phyloP scores from a whole-genome alignment of 23 tunicate species.

The Aplidium turbinatum region DNA sequence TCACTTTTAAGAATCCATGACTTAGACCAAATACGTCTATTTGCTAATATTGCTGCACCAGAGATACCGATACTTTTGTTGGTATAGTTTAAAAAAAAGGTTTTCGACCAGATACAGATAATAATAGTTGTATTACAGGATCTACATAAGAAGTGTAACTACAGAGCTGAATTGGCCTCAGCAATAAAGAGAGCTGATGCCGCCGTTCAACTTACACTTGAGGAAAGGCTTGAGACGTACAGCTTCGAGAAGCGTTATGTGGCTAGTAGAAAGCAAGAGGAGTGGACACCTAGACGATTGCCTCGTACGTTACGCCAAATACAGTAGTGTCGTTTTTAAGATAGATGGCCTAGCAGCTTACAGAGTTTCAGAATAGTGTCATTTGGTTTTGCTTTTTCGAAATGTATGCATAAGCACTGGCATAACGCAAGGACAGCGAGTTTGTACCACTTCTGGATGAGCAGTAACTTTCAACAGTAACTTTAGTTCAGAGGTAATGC shows the following conservation, averaged over 20 bases:
- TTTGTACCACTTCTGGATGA: too few relatives aligned
- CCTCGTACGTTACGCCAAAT: background rate
- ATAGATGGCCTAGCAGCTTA: background rate
- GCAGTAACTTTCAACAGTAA: background rate
- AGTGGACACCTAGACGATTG: slow-evolving; percentile 16
- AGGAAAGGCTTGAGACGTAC: slow-evolving; percentile 31
- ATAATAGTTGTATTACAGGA: background rate
- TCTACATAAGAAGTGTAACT: slow-evolving; percentile 1
- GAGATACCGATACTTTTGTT: too few relatives aligned
- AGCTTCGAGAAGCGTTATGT: slow-evolving; percentile 42
- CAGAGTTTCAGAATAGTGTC: too few relatives aligned
- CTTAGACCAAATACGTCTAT: too few relatives aligned
- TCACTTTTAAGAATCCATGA: too few relatives aligned
- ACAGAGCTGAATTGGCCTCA: slow-evolving; percentile 14
- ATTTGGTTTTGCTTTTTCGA: too few relatives aligned
- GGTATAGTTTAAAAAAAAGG: too few relatives aligned
- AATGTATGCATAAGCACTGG: too few relatives aligned
- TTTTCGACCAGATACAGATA: too few relatives aligned
- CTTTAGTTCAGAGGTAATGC: too few relatives aligned
- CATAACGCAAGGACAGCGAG: too few relatives aligned
- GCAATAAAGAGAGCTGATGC: slow-evolving; percentile 41
- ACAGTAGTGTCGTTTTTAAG: background rate
- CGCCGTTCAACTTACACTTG: slow-evolving; percentile 29
- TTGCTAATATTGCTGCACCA: too few relatives aligned
- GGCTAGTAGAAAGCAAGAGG: background rate